Percentiles rank a stretch among this genome's conserved stretches.
Evolutionary conservation across 2,888 invertebrate species (phyloP).

Genomic region (Hyppa rectilinea): DNA sequence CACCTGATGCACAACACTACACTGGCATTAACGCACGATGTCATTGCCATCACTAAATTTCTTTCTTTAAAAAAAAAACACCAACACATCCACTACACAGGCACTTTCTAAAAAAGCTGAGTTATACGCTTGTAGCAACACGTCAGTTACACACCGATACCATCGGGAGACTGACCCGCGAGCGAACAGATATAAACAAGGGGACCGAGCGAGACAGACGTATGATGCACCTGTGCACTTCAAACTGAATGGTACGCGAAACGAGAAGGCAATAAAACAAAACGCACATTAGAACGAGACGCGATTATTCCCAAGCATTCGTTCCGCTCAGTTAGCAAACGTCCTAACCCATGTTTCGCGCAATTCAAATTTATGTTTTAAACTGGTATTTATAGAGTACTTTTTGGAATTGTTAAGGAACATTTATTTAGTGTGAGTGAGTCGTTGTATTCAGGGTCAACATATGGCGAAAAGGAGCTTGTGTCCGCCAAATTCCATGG

Average conservation of each 20-base stretch:
- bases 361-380: constrained; percentile 61
- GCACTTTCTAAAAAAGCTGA: constrained; percentile 75
- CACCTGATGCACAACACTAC: constrained; percentile 70
- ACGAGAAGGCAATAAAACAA: constrained; percentile 85
- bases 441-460: constrained; percentile 87
- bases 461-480: constrained; percentile 86
- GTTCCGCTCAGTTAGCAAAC: constrained; percentile 54
- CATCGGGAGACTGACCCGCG: constrained; percentile 81
- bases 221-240: constrained; percentile 88
- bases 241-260: constrained; percentile 84
- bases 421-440: constrained; percentile 65
- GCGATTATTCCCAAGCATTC: constrained; percentile 69
- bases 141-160: constrained; percentile 74
- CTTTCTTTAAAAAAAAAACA: constrained; percentile 64
- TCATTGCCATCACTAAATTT: constrained; percentile 70
- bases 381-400: constrained; percentile 25
- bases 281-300: constrained; percentile 81
- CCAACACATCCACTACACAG: constrained; percentile 69
- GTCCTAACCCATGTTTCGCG: constrained; percentile 66
- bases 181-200: constrained; percentile 74
- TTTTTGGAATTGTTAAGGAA: constrained; percentile 38
- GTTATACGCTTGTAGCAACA: constrained; percentile 48
- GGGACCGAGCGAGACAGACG: constrained; percentile 81
- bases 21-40: constrained; percentile 67
- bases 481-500: constrained; percentile 82